Evolutionary conservation across 2,797 vertebrate species (phyloP), one percentile per base, ranked within the genome.

Genomic region (Avahi laniger): DNA sequence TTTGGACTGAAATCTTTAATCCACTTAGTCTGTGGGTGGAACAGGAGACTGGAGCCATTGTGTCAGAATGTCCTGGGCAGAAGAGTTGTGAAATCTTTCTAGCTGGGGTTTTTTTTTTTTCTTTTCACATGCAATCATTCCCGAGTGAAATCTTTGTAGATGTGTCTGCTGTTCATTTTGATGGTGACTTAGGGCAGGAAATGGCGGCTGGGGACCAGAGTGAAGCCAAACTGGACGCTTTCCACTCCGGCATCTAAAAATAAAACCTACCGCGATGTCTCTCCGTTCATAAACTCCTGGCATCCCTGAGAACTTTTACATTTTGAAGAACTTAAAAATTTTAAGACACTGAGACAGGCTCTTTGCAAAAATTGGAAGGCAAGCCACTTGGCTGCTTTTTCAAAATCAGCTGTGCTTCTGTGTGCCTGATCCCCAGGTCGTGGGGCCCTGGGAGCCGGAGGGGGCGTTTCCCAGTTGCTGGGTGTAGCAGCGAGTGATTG

Each of bases 231-330:
- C 65, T 70, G 95, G 89, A 72, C 0, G 5, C 75, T 84, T 86
- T 89, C 91, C 61, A 50, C 4, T 11, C 43, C 4, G 6, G 75
- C 67, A 17, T 93, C 95, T 97, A 89, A 96, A 96, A 98, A 94
- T 94, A 96, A 85, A 97, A 35, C 46, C 69, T 30, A 57, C 9
- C 1, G 3, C 0, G 1, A 22, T 1, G 9, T 35, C 57, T 52
- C 73, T 57, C 50, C 22, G 24, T 35, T 5, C 15, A 20, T 92
- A 75, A 61, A 78, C 72, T 85, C 78, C n/a, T 72, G 84, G 69
- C 52, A 38, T 80, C 85, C 67, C 46, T 12, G 1, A 35, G n/a
- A 67, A 67, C 33, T 67, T 67, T 67, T 67, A 35, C 17, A n/a
- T 67, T 88, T 52, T 33, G 33, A 76, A 90, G 95, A 93, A 88